Base-by-base conservation (phyloP, 2,888 invertebrate species). In the Cataglyphis altisquamis region DNA sequence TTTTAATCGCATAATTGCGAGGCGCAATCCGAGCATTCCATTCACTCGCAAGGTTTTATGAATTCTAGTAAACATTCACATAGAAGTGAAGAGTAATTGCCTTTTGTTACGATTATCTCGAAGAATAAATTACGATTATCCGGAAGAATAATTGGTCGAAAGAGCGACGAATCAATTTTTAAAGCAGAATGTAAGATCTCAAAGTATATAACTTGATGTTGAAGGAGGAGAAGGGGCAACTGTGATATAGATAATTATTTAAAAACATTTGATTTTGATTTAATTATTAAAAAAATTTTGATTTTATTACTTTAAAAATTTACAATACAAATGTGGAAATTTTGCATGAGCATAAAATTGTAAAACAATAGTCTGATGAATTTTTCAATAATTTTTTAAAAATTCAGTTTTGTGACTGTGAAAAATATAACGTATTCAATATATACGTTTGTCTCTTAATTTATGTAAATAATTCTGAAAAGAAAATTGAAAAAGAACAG, bases 1-100 rank as follows among this genome's bases (percentile, higher is more conserved):
- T 78, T 72, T 72, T 18, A 21, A 70, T 25, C 21, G 68, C 29
- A 67, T 29, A 68, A 39, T 74, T 64, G 10, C 32, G 32, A 15
- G 4, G 32, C 15, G 32, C 15, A 18, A n/a, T 15, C 4, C 32
- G 25, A 21, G 5, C 60, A 15, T 41, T 45, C 18, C 36, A 48
- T 39, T 77, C 18, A 45, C 52, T 52, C 12, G n/a, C 6, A 78
- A 78, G 57, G 12, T 60, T 68, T 72, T 41, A n/a, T 15, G 32
- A 36, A 72, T 60, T 15, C 29, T 29, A 5, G 18, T 41, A 21
- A 18, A n/a, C 52, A 62, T 29, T 0, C 60, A 29, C 4, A 57
- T 57, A n/a, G n/a, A 29, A 52, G 52, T 6, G 12, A 60, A 73
- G 12, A 15, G 15, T 21, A 48, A 18, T n/a, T 5, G 57, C 25